phyloP scores from a whole-genome alignment of 2,888 invertebrate species.

The Chelonus formosanus region DNA sequence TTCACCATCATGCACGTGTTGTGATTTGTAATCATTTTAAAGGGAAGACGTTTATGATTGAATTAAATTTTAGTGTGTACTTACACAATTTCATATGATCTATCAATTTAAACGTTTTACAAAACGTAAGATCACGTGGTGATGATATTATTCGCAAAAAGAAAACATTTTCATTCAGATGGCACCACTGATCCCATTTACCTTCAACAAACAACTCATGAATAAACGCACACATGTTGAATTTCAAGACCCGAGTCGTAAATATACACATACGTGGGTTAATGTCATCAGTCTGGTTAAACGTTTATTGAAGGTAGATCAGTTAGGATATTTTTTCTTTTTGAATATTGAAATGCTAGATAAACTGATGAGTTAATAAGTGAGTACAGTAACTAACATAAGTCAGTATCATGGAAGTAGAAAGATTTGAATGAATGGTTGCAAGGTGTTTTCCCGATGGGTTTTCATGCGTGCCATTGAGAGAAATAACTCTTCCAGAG shows the following conservation, averaged over 20 bases:
- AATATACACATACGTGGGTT: slow-evolving; percentile 41
- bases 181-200: neutral
- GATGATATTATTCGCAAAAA: neutral
- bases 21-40: too few relatives aligned
- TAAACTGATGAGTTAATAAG: neutral
- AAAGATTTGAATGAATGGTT: too few relatives aligned
- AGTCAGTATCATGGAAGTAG: neutral
- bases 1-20: too few relatives aligned
- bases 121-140: neutral
- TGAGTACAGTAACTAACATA: neutral
- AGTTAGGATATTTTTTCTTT: slow-evolving; percentile 22
- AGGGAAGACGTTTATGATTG: too few relatives aligned
- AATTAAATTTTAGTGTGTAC: too few relatives aligned
- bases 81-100: slow-evolving; percentile 3
- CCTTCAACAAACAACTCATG: neutral
- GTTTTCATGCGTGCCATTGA: slow-evolving; percentile 20
- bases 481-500: slow-evolving; percentile 5
- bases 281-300: slow-evolving; percentile 37
- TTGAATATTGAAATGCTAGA: neutral
- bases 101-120: neutral
- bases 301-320: slow-evolving; percentile 26
- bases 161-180: neutral
- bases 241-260: slow-evolving; percentile 26
- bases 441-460: slow-evolving; percentile 21
- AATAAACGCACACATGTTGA: slow-evolving; percentile 12